Evolutionary conservation across 2,888 invertebrate genomes (phyloP), one percentile per base, ranked within the genome.

Genomic region (Microplitis deprimator): DNA sequence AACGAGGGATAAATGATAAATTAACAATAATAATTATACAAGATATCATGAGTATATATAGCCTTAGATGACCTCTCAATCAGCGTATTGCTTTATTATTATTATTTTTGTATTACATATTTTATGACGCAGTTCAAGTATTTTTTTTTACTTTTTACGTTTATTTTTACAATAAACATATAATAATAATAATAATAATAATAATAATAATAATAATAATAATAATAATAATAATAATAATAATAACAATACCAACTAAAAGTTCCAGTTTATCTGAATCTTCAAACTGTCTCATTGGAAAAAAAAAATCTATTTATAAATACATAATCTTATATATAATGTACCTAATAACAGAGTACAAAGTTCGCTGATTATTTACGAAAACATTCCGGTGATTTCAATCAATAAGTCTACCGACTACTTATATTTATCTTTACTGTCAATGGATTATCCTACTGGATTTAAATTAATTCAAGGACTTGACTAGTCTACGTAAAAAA

Each of bases 61-160:
- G 79, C 83, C 83, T 61, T 71, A 83, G 84, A 82, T 81, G 87
- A 86, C 86, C 86, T 83, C 83, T 72, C 76, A 79, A 74, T 83
- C 81, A 50, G 13, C 2, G 13, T 82, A 74, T 60, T 29, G 6
- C n/a, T 29, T 10, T 70, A 20, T 29, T 70, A 29, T 29, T 29
- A 29, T 29, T 70, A 41, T 70, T 70, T 64, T 10, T 29, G 5
- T 65, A 17, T 65, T 10, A 17, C 13, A 50, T 50, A 13, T 38
- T 41, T 40, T 16, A 65, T 13, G 17, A 16, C 62, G 5, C 20
- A 62, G 17, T 62, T 6, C 5, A 62, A 62, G 16, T 29, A 29
- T 29, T 20, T 20, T 20, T 17, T 20, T 62, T 62, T 16, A 62
- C 10, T 62, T n/a, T 29, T 50, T 59, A n/a, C n/a, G 10, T 29